A percentile compares a stretch with the other conserved stretches of the same genome.
phyloP scores from a whole-genome alignment of 2,113 vertebrate species.

The Solea solea region DNA sequence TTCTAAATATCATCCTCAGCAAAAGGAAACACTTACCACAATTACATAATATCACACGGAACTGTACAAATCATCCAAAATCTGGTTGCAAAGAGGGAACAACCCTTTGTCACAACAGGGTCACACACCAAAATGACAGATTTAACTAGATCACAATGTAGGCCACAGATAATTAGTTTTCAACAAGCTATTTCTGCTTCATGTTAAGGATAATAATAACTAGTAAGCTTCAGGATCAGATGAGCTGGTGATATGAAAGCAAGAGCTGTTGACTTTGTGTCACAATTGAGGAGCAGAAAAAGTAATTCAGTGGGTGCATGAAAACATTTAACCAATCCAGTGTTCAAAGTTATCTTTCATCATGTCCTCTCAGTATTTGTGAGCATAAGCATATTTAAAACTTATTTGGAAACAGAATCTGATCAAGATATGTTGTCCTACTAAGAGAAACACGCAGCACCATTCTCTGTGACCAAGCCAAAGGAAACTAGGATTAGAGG shows the following conservation, averaged over 20 bases:
- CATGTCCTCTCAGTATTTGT: background rate
- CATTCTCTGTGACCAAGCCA: background rate
- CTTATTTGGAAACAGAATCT: no score
- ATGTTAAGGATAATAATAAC: conserved; percentile 26
- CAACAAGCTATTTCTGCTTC: conserved; percentile 59
- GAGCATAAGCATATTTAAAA: no score
- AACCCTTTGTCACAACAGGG: conserved; percentile 51
- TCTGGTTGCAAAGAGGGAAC: conserved; percentile 29
- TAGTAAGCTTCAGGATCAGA: background rate
- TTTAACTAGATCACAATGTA: conserved; percentile 68
- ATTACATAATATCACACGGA: conserved; percentile 19
- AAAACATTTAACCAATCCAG: no score
- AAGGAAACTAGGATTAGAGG: background rate
- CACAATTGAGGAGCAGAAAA: background rate
- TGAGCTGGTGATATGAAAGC: background rate
- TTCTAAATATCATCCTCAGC: conserved; percentile 63
- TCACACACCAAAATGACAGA: conserved; percentile 44
- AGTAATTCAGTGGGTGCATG: background rate
- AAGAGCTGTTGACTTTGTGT: background rate
- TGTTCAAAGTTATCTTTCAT: background rate
- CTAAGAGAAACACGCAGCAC: background rate
- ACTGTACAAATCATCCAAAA: background rate
- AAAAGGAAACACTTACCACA: conserved; percentile 42
- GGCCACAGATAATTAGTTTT: conserved; percentile 73
- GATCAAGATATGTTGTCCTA: background rate